Base-by-base conservation (phyloP, 2,113 vertebrate genomes). In the Scalopus aquaticus region DNA sequence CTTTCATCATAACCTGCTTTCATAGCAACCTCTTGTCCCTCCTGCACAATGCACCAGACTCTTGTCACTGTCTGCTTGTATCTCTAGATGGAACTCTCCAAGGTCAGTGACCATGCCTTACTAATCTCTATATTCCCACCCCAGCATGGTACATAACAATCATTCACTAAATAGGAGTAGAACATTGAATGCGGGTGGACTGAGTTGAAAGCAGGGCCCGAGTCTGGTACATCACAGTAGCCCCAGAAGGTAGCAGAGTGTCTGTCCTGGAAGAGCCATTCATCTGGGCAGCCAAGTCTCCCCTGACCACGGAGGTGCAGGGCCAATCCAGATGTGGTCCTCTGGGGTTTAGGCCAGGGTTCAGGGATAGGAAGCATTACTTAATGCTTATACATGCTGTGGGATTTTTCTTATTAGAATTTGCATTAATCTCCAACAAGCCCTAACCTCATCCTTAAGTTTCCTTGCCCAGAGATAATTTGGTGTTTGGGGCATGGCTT, bases 381-480 rank as follows among this genome's bases (percentile, higher is more conserved):
- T 12, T 56, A 62, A 2, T 11, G 32, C 30, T 89, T 87, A 83
- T 28, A 51, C 22, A 82, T 9, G n/a, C 54, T 86, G 19, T 73
- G 22, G 35, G 42, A 11, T 44, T 93, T 93, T 90, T 81, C 69
- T 72, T 58, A 88, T 90, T 96, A 94, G 81, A 72, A 92, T 87
- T 62, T 76, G 19, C 56, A 91, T 79, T 88, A 73, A 81, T 90
- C 60, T 62, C 56, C 67, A 72, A 85, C 70, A 89, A 72, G 54
- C 56, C 78, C 49, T 96, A 94, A 86, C 79, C 82, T 95, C 49
- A 56, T 78, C 37, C 65, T 74, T 92, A 92, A 92, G 58, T 60
- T 91, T 95, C 85, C 24, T 9, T 86, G 67, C 88, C 85, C 54
- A 78, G 81, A 92, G 88, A 88, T 88, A 94, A 96, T 95, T 92